Conservation (phyloP, 23 tunicate species). For the Botrylloides violaceus region DNA sequence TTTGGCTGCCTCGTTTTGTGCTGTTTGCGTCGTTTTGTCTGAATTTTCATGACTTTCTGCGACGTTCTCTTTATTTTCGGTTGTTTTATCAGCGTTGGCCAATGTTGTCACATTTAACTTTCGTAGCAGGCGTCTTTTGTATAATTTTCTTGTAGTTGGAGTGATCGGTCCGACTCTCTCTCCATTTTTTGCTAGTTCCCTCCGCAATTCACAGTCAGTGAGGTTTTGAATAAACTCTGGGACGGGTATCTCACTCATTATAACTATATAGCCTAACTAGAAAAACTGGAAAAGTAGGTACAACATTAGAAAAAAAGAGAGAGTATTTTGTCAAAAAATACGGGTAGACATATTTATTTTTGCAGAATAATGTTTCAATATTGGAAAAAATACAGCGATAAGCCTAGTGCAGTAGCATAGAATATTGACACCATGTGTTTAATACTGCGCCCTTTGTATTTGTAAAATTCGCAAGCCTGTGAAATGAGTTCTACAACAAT, state of each 20-base stretch:
- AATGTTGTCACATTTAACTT: neutral
- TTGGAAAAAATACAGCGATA: too few species aligned
- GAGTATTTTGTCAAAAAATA: too few species aligned
- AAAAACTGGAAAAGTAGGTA: too few species aligned
- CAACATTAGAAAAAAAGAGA: too few species aligned
- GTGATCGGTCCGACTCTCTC: constrained; percentile 55
- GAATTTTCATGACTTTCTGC: neutral
- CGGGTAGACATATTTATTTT: too few species aligned
- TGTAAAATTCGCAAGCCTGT: too few species aligned
- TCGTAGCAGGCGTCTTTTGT: constrained; percentile 40
- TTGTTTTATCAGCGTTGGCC: neutral
- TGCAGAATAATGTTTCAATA: too few species aligned
- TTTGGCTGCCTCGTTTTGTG: neutral
- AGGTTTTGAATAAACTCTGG: constrained; percentile 37
- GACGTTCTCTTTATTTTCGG: neutral
- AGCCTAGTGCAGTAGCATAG: too few species aligned
- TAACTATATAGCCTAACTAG: too few species aligned
- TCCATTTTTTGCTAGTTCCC: constrained; percentile 41
- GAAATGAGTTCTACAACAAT: too few species aligned
- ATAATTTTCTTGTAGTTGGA: constrained; percentile 51
- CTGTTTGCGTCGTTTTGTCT: neutral
- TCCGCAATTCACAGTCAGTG: constrained; percentile 39
- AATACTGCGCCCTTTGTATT: too few species aligned
- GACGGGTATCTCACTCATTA: constrained; percentile 15
- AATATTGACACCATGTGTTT: too few species aligned